Evolutionary conservation across 2,113 vertebrate genomes (phyloP), one percentile per base, ranked within the genome.

Genomic region (Hemiscyllium ocellatum): DNA sequence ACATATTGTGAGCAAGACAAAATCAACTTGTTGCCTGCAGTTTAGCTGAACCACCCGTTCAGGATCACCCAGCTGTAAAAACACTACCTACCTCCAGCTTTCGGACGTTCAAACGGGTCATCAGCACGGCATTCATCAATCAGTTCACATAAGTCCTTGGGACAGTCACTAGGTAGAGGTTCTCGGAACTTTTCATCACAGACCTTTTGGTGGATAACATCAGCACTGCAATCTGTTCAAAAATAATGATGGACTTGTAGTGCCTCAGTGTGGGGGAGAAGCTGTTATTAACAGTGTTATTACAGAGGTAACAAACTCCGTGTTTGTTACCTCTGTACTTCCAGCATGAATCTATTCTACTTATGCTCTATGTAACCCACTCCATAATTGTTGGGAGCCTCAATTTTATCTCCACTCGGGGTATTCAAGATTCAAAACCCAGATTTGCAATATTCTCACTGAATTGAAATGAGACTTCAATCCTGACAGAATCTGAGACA

Each of bases 121-220:
- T 97, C 97, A 61, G 96, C 97, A 20, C 96, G 96, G 91, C 98
- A 98, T 50, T 95, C 96, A 0, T 97, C 68, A 80, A 98, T 98
- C 96, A 98, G 37, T 3, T 96, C 93, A 96, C 0, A 29, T 52
- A 99, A 96, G 0, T 68, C 22, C 26, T 29, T 0, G 0, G 98
- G 98, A 95, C 98, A 99, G 2, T 98, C 97, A 0, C 96, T 56
- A 6, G 97, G 97, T 0, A 99, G 96, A 0, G 97, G 97, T 33
- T 98, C 98, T n/a, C 4, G 96, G 66, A 95, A 70, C 17, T 13
- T 95, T 0, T 97, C 95, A 4, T 56, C 33, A 69, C 52, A 97
- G 70, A 98, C 97, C 96, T 97, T 98, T 95, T 98, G 66, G 20
- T 17, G 2, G 8, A 99, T 97, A 13, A 97, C 96, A 22, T 95